Base-by-base conservation (phyloP, 1,140 invertebrate genomes). In the Drosophila lini region DNA sequence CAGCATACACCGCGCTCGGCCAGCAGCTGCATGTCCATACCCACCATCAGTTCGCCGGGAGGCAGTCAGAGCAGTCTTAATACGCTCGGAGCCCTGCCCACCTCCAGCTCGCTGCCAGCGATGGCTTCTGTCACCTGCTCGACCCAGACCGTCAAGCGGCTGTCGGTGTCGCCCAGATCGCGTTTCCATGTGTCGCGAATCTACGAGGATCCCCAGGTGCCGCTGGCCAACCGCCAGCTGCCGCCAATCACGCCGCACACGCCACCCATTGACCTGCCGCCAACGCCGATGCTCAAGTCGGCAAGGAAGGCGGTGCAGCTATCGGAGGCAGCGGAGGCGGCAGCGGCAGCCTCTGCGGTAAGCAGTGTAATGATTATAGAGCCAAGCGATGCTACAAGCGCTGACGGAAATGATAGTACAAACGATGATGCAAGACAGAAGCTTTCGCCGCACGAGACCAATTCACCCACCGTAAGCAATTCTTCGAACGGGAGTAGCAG, bases 91-190 rank as follows among this genome's bases (percentile, higher is more conserved):
- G 64, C 78, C 1, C 67, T 92, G 57, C 81, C 91, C 44, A 90
- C 91, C 22, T 92, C 91, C 13, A 91, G 81, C 28, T 91, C 90
- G 28, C 48, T 91, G 73, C 90, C 90, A 15, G 89, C 90, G 47
- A 91, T 91, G 90, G 90, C 90, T 15, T 83, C 83, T 10, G 81
- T 80, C 8, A 91, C 90, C 8, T 91, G 90, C 32, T 91, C 91
- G 3, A 90, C 91, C 1, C 90, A 91, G 75, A 91, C 91, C 0
- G 53, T 92, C 0, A 91, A 91, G 40, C 79, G 91, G 6, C 53
- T 90, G 6, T 89, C 91, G 6, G 78, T 81, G 3, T 91, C 88
- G 50, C 91, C 91, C 0, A 80, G 91, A n/a, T 91, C 91, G 5
- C 81, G 91, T 31, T 92, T 92, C 42, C 78, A 90, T 47, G 91